Percentiles rank a stretch among this genome's conserved stretches.
These are phyloP conservation scores for Lichenostomus cassidix DNA, from an alignment of 2,113 vertebrate genomes.

Conservation along the genomic window DNA sequence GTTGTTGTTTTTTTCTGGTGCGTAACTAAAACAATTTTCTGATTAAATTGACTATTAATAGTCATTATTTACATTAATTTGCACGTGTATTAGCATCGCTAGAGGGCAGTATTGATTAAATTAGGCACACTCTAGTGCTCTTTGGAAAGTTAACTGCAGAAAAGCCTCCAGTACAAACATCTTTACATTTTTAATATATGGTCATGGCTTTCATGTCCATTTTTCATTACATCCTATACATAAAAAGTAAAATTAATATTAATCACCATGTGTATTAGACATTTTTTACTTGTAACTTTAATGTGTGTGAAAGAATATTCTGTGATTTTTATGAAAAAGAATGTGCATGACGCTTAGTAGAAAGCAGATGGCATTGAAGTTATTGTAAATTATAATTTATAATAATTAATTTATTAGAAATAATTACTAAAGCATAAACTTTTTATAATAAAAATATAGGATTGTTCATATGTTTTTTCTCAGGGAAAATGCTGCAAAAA, in stretches of 20 bases:
- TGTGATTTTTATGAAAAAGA: background rate
- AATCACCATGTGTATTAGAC: background rate
- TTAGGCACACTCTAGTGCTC: background rate
- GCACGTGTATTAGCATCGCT: constrained; percentile 36
- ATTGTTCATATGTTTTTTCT: background rate
- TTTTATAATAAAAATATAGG: background rate
- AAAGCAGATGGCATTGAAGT: background rate
- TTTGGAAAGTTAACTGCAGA: background rate
- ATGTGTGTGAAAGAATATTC: background rate
- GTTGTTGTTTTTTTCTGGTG: background rate
- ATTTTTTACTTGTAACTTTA: background rate
- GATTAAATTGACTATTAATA: constrained; percentile 5
- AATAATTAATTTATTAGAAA: background rate
- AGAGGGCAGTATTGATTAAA: constrained; percentile 64
- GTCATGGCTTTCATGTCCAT: background rate
- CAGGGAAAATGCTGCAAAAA: background rate
- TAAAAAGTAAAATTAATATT: background rate
- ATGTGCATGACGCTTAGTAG: background rate
- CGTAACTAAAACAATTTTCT: background rate
- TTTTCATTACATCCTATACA: background rate
- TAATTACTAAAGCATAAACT: background rate
- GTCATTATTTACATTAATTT: constrained; percentile 17
- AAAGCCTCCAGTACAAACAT: background rate
- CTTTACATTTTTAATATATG: background rate
- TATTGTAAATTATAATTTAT: background rate